Evolutionary conservation across 2,113 vertebrate genomes (phyloP), one percentile per base, ranked within the genome.

Genomic region (Reinhardtius hippoglossoides): DNA sequence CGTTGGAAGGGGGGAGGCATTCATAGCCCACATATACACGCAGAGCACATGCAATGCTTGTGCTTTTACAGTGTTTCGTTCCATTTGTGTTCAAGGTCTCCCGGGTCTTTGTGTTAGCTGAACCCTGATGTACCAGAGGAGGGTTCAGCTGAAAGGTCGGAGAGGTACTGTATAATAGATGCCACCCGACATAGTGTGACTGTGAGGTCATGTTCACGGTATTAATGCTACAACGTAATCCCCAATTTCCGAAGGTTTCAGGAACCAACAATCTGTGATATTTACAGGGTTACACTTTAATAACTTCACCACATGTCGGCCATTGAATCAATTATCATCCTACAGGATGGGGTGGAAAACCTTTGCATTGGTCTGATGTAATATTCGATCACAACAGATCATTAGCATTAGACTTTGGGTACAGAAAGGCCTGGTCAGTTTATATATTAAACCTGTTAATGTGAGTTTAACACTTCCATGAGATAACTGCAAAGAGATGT

Each of bases 1-100:
- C 35, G 76, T 2, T 37, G 67, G 59, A 46, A 21, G 4, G 60
- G 67, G 71, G 54, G 44, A 67, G 71, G 21, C 66, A 26, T 52
- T 23, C 10, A 21, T 3, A 24, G 18, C 63, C 57, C 54, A 72
- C 40, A 55, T 79, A 44, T 24, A 55, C 62, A 72, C 1, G 18
- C 61, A 46, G 4, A 23, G 18, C 55, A 15, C 35, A 67, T 48
- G 68, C n/a, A 13, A 20, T 21, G 46, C 50, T 61, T 12, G 13
- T n/a, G 16, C 40, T 23, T 50, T 50, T 27, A 12, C 21, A 44
- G 31, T 21, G 48, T 64, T 67, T 60, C n/a, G 60, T 62, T 71
- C 59, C 56, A 5, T 74, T 68, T 14, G 3, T 27, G 58, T 64
- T 50, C 4, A 1, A 27, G 23, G 70, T 59, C 50, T 58, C 26